These are phyloP conservation scores for Iphiclides podalirius DNA, from an alignment of 2,888 invertebrate genomes.

Conservation along the genomic window DNA sequence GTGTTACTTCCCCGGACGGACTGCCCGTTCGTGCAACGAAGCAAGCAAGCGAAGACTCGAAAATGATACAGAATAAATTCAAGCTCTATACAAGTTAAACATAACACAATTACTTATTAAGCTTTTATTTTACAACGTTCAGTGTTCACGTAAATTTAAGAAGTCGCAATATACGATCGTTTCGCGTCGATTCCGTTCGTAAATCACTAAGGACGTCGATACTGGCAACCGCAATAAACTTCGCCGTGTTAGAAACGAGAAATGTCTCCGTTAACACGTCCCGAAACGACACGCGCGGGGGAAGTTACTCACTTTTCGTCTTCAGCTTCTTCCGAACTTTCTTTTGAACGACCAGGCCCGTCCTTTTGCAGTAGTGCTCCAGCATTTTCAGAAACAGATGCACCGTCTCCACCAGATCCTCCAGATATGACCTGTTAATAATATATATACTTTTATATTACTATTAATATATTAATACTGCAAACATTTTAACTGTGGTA, in stretches of 20 bases:
- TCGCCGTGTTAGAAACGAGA: slow-evolving; percentile 10
- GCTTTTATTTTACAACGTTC: too few species aligned
- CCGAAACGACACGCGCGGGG: slow-evolving; percentile 20
- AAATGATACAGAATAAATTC: too few species aligned
- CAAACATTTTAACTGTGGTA: too few species aligned
- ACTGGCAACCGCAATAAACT: slow-evolving; percentile 14
- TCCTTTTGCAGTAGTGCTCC: slow-evolving; percentile 84
- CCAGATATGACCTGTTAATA: slow-evolving; percentile 84
- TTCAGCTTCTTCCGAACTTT: slow-evolving; percentile 74
- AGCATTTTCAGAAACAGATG: slow-evolving; percentile 96
- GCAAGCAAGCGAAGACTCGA: too few species aligned
- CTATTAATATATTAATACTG: background rate
- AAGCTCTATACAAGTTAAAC: too few species aligned
- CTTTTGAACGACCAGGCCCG: slow-evolving; percentile 85
- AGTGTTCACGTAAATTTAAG: too few species aligned
- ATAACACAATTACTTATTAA: too few species aligned
- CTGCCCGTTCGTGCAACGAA: too few species aligned
- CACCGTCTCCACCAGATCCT: slow-evolving; percentile 93
- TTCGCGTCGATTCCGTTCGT: too few species aligned
- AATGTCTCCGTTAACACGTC: slow-evolving; percentile 5
- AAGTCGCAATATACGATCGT: too few species aligned
- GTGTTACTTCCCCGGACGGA: too few species aligned
- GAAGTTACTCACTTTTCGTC: slow-evolving; percentile 67
- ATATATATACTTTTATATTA: slow-evolving; percentile 26
- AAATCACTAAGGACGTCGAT: too few species aligned